A percentile compares a stretch with the other conserved stretches of the same genome.
These are phyloP conservation scores for Noctua comes DNA, from an alignment of 2,888 invertebrate species.

Conservation along the genomic window DNA sequence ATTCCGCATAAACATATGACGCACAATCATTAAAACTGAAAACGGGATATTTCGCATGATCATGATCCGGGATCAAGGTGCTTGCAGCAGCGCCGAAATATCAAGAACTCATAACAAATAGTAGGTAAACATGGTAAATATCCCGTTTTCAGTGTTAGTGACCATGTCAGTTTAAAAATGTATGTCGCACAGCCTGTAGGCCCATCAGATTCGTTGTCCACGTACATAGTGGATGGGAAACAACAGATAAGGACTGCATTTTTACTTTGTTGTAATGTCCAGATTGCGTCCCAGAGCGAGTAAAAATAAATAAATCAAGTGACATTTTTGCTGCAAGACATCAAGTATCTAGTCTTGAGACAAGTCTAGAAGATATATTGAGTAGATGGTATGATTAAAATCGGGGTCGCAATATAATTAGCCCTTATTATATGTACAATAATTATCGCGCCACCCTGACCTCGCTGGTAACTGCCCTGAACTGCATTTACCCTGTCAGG, in stretches of 20 bases:
- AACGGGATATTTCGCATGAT: neutral
- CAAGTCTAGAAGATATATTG: neutral
- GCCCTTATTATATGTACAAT: constrained; percentile 1
- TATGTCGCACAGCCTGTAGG: neutral
- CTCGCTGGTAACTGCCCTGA: constrained; percentile 21
- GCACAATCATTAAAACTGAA: neutral
- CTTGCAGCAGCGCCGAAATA: neutral
- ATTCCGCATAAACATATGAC: neutral
- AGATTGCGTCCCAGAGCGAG: neutral
- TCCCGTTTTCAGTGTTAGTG: neutral
- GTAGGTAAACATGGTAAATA: neutral
- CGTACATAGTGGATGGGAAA: neutral
- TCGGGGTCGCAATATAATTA: constrained; percentile 10
- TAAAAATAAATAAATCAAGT: neutral
- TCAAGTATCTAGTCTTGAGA: neutral
- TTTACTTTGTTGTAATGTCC: neutral
- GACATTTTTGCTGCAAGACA: neutral
- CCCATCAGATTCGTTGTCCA: neutral
- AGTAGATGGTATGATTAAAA: neutral
- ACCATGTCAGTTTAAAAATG: neutral
- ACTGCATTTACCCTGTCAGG: constrained; percentile 18
- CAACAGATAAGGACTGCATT: neutral
- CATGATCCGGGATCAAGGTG: neutral
- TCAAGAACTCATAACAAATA: neutral
- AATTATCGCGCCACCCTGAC: constrained; percentile 17